These are phyloP conservation scores for Tauraco erythrolophus DNA, from an alignment of 2,113 vertebrate species.

Conservation along the genomic window DNA sequence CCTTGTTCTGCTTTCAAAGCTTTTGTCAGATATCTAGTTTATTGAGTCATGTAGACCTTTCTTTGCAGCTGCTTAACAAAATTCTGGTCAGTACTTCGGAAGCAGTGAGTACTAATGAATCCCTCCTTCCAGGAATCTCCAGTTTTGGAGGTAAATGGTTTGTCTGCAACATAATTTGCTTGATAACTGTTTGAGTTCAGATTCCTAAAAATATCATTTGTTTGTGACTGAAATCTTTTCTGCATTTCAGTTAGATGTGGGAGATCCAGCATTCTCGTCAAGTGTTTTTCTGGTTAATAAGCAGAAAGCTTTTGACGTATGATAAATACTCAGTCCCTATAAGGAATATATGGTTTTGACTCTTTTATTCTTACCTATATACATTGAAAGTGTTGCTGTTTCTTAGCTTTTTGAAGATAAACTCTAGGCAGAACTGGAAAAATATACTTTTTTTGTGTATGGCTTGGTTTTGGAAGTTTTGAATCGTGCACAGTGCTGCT, in stretches of 20 bases:
- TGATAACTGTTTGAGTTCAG: not conserved
- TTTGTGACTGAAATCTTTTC: not conserved
- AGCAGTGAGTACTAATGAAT: not conserved
- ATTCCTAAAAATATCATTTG: not conserved
- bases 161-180: not conserved
- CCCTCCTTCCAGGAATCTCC: not conserved
- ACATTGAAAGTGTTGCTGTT: not conserved
- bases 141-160: not conserved
- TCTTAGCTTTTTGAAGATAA: not conserved
- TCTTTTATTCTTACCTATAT: not conserved
- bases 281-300: not conserved
- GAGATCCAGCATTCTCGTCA: not conserved
- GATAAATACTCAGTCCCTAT: not conserved
- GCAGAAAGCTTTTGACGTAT: not conserved
- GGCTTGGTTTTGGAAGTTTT: not conserved
- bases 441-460: fast-evolving
- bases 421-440: not conserved
- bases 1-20: not conserved
- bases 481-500: not conserved
- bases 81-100: not conserved
- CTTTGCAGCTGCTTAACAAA: not conserved
- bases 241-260: not conserved
- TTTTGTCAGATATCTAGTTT: not conserved
- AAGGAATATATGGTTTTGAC: not conserved
- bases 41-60: not conserved